Evolutionary conservation across 2,888 invertebrate genomes (phyloP).

Genomic region (Acheta domesticus): DNA sequence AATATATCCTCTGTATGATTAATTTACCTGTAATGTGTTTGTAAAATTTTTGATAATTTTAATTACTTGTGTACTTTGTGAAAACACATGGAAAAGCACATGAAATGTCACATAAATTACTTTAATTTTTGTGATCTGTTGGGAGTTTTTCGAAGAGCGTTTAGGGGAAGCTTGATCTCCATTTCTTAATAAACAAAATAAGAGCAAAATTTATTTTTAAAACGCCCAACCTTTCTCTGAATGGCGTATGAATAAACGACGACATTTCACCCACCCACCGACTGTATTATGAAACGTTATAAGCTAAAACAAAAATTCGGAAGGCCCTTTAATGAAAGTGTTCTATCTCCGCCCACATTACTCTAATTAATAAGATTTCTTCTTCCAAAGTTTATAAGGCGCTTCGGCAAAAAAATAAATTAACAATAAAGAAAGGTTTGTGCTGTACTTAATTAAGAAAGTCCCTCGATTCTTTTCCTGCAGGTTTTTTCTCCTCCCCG

Average conservation of each 20-base stretch:
- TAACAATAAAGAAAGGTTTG: slow-evolving; percentile 26
- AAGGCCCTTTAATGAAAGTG: not conserved
- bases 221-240: too few relatives aligned
- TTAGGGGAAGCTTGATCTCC: too few relatives aligned
- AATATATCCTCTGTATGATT: too few relatives aligned
- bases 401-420: slow-evolving; percentile 25
- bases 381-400: not conserved
- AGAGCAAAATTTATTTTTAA: too few relatives aligned
- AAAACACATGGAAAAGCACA: too few relatives aligned
- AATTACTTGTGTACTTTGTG: too few relatives aligned
- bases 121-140: too few relatives aligned
- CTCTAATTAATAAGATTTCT: slow-evolving; percentile 18
- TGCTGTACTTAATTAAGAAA: slow-evolving; percentile 30
- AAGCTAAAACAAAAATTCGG: not conserved
- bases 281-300: not conserved
- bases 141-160: too few relatives aligned
- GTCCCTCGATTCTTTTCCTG: slow-evolving; percentile 22
- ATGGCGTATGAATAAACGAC: not conserved
- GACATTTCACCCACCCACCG: not conserved
- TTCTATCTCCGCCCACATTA: not conserved
- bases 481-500: not conserved
- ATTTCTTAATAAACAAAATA: too few relatives aligned
- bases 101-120: too few relatives aligned
- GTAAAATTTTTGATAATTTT: too few relatives aligned
- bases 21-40: too few relatives aligned